Percentiles rank a stretch among this genome's conserved stretches.
Evolutionary conservation across 2,888 invertebrate genomes (phyloP).

Genomic region (Parasteatoda lunata): DNA sequence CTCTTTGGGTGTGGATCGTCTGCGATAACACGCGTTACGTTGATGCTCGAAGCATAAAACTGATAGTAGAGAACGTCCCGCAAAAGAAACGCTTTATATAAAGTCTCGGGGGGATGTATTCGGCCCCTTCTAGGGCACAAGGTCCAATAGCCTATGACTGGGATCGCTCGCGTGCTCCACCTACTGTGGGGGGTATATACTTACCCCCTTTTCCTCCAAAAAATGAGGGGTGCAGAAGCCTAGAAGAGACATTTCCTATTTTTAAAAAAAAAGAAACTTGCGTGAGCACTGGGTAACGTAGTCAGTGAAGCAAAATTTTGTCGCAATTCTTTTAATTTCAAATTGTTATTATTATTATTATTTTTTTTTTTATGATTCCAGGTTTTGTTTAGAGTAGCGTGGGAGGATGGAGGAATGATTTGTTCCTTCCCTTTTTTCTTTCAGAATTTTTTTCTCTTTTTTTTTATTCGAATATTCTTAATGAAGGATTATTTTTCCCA

Average conservation of each 20-base stretch:
- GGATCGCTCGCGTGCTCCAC: constrained; percentile 55
- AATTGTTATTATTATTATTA: background rate
- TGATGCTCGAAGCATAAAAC: constrained; percentile 22
- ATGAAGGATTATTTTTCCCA: background rate
- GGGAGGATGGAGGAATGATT: background rate
- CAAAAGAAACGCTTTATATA: constrained; percentile 52
- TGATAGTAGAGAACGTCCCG: constrained; percentile 47
- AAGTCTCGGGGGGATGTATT: constrained; percentile 35
- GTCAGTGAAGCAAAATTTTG: background rate
- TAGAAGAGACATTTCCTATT: background rate
- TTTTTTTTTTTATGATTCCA: background rate
- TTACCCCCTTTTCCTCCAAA: constrained; percentile 1
- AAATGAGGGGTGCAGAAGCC: background rate
- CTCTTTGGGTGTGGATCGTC: background rate
- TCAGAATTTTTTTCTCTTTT: background rate
- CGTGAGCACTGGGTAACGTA: background rate
- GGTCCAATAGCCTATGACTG: constrained; percentile 51
- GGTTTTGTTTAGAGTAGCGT: constrained; percentile 4
- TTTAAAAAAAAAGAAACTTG: background rate
- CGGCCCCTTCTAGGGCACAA: constrained; percentile 35
- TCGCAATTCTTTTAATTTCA: background rate
- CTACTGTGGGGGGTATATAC: constrained; percentile 34
- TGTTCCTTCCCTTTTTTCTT: background rate
- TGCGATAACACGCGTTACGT: background rate
- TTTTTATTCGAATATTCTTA: background rate